Conservation (phyloP, 2,888 invertebrate genomes). For the Dorcus hopei region DNA sequence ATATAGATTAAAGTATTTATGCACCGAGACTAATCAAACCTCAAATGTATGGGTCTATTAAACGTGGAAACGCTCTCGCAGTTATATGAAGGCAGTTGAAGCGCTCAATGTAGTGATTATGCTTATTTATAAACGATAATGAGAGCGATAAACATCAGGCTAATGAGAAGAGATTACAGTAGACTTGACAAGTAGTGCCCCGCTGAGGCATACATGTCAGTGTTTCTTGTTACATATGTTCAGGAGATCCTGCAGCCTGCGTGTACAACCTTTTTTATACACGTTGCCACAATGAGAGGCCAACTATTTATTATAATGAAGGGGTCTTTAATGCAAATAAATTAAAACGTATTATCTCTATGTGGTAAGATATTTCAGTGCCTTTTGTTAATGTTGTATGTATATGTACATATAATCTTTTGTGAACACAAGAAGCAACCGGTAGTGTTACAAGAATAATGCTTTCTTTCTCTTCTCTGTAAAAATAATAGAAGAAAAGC, state of each 20-base stretch:
- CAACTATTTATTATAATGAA: background rate
- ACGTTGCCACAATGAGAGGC: background rate
- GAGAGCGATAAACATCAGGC: constrained; percentile 24
- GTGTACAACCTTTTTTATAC: background rate
- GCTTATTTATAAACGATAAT: constrained; percentile 23
- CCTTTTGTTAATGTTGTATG: too few species aligned
- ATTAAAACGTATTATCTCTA: background rate
- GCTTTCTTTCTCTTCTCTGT: too few species aligned
- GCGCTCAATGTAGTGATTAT: constrained; percentile 10
- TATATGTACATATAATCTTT: too few species aligned
- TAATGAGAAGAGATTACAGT: constrained; percentile 24
- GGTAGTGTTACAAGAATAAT: too few species aligned
- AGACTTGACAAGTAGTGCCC: constrained; percentile 19
- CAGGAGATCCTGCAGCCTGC: background rate
- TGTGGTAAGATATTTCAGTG: too few species aligned
- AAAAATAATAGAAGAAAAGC: too few species aligned
- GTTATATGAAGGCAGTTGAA: constrained; percentile 4
- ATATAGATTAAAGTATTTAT: too few species aligned
- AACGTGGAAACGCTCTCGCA: background rate
- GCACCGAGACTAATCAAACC: background rate
- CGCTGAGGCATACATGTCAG: constrained; percentile 19
- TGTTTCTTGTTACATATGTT: constrained; percentile 4
- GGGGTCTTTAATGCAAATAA: background rate
- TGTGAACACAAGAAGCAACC: too few species aligned
- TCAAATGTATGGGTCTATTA: background rate